A percentile compares a stretch with the other conserved stretches of the same genome.
phyloP scores from a whole-genome alignment of 2,797 vertebrate genomes.

The Microctenopoma steveboyesi region DNA sequence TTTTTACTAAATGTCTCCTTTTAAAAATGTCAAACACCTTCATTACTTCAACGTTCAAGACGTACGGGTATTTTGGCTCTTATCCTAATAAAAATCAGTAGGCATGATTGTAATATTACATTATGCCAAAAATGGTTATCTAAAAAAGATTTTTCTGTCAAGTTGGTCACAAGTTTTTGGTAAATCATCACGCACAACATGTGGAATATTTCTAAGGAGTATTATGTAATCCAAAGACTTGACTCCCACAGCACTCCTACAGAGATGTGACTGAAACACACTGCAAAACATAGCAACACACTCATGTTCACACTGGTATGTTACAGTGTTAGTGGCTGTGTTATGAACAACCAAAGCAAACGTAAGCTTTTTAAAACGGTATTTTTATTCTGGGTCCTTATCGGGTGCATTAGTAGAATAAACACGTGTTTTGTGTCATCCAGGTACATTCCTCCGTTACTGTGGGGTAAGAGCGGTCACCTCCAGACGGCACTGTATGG shows the following conservation, averaged over 20 bases:
- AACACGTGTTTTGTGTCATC: conserved; percentile 39
- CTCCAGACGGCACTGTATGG: conserved; percentile 97
- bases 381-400: not conserved
- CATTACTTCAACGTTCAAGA: not conserved
- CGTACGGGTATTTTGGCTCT: conserved; percentile 2
- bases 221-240: conserved; percentile 44
- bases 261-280: conserved; percentile 32
- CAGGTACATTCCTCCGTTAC: conserved; percentile 95
- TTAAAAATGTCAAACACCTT: not conserved
- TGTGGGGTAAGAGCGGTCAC: conserved; percentile 98
- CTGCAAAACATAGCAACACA: conserved; percentile 23
- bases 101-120: not conserved
- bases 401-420: not conserved
- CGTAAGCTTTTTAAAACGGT: too few relatives aligned
- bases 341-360: conserved; percentile 20
- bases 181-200: conserved; percentile 34
- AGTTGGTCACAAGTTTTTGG: conserved; percentile 15
- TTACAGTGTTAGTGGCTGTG: not conserved
- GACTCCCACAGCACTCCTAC: conserved; percentile 51
- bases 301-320: conserved; percentile 1
- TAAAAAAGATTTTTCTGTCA: conserved; percentile 20
- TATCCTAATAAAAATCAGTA: not conserved
- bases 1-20: not conserved
- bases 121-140: not conserved
- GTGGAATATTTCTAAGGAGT: conserved; percentile 28